phyloP scores from a whole-genome alignment of 2,113 vertebrate species.

The Tinamus guttatus region DNA sequence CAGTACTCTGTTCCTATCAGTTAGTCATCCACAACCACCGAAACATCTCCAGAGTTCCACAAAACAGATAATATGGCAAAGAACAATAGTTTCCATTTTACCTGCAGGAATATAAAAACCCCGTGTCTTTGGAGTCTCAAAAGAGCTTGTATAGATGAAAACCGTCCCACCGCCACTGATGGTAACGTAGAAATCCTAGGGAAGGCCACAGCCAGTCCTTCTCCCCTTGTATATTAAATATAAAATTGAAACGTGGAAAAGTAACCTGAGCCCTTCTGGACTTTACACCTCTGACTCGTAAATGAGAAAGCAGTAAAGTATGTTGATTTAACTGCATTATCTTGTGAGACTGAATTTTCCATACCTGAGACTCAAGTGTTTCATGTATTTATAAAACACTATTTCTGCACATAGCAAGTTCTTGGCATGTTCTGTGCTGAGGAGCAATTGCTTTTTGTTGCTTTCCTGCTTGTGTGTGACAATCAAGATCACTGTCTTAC shows the following conservation, averaged over 20 bases:
- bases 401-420: background rate
- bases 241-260: background rate
- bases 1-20: background rate
- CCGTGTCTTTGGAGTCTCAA: background rate
- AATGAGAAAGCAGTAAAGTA: conserved; percentile 22
- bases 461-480: background rate
- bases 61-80: background rate
- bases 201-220: background rate
- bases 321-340: conserved; percentile 23
- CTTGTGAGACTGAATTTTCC: background rate
- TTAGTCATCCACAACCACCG: conserved; percentile 21
- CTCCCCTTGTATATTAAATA: background rate
- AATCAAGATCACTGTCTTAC: background rate
- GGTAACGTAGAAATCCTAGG: background rate
- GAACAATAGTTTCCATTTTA: conserved; percentile 17
- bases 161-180: background rate
- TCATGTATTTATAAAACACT: background rate
- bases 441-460: fast-evolving
- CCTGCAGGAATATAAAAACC: background rate
- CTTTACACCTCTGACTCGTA: conserved; percentile 72
- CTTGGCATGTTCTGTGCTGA: background rate
- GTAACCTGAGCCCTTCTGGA: conserved; percentile 70
- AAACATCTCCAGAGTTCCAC: background rate
- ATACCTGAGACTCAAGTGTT: background rate
- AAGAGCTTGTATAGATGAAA: background rate